phyloP scores from a whole-genome alignment of 2,113 vertebrate species.

The Uropsilus gracilis region DNA sequence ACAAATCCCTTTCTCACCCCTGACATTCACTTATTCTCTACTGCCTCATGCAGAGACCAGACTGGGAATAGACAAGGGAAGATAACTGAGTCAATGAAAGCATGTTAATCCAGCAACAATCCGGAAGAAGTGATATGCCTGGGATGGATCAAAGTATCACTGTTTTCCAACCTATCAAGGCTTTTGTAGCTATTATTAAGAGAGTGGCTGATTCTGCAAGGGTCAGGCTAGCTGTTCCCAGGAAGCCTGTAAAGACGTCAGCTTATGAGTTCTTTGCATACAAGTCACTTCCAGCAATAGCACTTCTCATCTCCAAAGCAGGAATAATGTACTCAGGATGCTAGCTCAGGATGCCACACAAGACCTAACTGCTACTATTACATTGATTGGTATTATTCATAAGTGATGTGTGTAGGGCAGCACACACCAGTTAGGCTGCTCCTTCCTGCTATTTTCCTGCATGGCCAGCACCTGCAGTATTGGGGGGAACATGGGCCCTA shows the following conservation, averaged over 20 bases:
- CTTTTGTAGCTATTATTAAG: neutral
- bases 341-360: accelerated
- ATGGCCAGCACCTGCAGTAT: neutral
- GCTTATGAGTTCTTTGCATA: neutral
- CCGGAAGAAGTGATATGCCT: neutral
- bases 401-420: neutral
- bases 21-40: neutral
- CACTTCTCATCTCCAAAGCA: neutral
- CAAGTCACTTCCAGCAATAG: neutral
- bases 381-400: neutral
- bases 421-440: accelerated
- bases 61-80: neutral
- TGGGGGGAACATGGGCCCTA: neutral
- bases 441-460: neutral
- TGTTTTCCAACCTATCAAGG: neutral
- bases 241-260: neutral
- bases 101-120: neutral
- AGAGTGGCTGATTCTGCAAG: neutral
- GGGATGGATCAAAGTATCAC: neutral
- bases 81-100: neutral
- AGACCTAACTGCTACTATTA: accelerated
- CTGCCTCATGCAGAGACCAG: neutral
- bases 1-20: neutral
- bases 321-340: neutral
- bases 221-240: neutral